Conservation (phyloP, 2,113 vertebrate genomes). For the Prunella fulvescens region DNA sequence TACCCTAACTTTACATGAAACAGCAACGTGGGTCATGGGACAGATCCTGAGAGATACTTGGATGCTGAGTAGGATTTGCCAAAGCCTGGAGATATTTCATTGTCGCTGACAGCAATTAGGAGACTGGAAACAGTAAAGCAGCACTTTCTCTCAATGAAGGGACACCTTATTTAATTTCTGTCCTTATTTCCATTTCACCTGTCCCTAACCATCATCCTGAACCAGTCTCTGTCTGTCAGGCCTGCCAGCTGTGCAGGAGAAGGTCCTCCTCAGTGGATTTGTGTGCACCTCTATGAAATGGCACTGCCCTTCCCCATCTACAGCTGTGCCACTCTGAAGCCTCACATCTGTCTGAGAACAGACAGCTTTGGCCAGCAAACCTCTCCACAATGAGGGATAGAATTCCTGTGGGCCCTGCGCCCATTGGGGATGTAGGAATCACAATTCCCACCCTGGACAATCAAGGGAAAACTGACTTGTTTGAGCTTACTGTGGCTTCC, state of each 20-base stretch:
- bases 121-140: neutral
- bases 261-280: neutral
- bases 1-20: neutral
- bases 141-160: neutral
- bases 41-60: neutral
- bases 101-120: neutral
- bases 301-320: neutral
- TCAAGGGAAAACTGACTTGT: neutral
- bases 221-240: neutral
- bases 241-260: neutral
- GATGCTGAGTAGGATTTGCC: neutral
- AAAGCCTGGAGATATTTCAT: neutral
- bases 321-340: neutral
- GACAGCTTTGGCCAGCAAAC: neutral
- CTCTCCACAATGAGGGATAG: fast-evolving
- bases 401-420: fast-evolving
- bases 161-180: neutral
- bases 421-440: neutral
- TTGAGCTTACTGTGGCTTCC: neutral
- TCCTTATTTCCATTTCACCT: neutral
- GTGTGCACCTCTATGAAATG: neutral
- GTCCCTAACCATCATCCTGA: neutral
- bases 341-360: neutral
- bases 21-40: neutral
- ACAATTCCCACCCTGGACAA: neutral